These are phyloP conservation scores for Labia minor DNA, from an alignment of 2,888 invertebrate species.

Conservation along the genomic window DNA sequence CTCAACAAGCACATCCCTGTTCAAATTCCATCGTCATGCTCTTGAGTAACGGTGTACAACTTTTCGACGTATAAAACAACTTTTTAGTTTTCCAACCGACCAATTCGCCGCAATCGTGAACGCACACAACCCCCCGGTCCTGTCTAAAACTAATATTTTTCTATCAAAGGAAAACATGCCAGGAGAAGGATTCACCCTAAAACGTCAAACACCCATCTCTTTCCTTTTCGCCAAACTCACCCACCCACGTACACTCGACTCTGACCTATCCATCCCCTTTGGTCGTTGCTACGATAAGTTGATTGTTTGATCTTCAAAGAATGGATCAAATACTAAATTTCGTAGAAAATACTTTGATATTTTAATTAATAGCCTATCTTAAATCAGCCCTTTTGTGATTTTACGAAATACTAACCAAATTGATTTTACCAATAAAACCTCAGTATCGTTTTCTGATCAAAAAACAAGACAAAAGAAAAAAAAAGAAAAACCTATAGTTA, in stretches of 20 bases:
- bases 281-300: neutral
- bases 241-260: too few relatives aligned
- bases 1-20: neutral
- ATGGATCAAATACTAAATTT: neutral
- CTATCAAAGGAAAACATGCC: constrained; percentile 8
- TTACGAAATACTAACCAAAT: too few relatives aligned
- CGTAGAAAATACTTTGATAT: too few relatives aligned
- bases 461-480: too few relatives aligned
- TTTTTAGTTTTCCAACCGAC: constrained; percentile 13
- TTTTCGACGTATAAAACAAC: neutral
- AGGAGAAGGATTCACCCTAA: neutral
- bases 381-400: too few relatives aligned
- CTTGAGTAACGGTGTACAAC: neutral
- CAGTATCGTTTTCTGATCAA: too few relatives aligned
- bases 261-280: neutral
- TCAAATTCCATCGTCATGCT: neutral
- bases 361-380: too few relatives aligned
- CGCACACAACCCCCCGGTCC: neutral
- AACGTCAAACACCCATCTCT: neutral
- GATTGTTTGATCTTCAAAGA: constrained; percentile 5
- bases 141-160: neutral
- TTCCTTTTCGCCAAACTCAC: neutral
- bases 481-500: too few relatives aligned
- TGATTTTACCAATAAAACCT: too few relatives aligned
- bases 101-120: constrained; percentile 13